Percentiles rank a stretch among this genome's conserved stretches.
Conservation (phyloP, 2,113 vertebrate species). For the Chlamydotis undulata region DNA sequence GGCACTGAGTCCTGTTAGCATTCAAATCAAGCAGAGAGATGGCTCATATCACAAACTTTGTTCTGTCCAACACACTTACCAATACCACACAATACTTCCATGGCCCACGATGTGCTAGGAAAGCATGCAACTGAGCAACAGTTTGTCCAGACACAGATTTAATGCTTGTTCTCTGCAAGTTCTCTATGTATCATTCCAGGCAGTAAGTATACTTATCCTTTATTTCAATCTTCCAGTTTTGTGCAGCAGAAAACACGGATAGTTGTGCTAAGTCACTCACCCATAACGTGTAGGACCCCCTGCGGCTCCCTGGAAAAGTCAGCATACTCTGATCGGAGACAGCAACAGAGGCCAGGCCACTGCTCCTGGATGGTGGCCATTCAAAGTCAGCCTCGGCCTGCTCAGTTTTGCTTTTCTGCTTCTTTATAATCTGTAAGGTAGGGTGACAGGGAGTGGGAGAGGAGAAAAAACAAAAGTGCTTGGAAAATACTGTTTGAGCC, state of each 20-base stretch:
- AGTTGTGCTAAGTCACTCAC: conserved; percentile 74
- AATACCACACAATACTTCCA: not conserved
- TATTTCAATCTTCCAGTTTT: not conserved
- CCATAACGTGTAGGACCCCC: conserved; percentile 79
- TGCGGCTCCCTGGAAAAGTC: conserved; percentile 62
- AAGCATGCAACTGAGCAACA: not conserved
- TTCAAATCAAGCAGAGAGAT: not conserved
- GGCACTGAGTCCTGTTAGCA: not conserved
- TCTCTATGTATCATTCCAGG: not conserved
- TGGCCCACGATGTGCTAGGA: not conserved
- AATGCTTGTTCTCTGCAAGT: not conserved
- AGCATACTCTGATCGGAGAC: conserved; percentile 67
- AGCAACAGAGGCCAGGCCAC: conserved; percentile 65
- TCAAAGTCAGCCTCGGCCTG: conserved; percentile 80
- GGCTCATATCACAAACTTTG: not conserved
- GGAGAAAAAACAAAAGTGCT: not conserved
- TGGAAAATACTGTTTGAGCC: not conserved
- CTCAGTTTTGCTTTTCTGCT: conserved; percentile 83
- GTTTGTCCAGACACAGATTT: not conserved
- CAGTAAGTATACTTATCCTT: not conserved
- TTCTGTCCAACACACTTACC: not conserved
- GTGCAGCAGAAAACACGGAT: not conserved
- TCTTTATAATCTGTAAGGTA: conserved; percentile 86
- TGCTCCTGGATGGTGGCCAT: conserved; percentile 78
- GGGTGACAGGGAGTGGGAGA: not conserved